A percentile compares a stretch with the other conserved stretches of the same genome.
Conservation (phyloP, 2,797 vertebrate genomes). For the Cryptoprocta ferox region DNA sequence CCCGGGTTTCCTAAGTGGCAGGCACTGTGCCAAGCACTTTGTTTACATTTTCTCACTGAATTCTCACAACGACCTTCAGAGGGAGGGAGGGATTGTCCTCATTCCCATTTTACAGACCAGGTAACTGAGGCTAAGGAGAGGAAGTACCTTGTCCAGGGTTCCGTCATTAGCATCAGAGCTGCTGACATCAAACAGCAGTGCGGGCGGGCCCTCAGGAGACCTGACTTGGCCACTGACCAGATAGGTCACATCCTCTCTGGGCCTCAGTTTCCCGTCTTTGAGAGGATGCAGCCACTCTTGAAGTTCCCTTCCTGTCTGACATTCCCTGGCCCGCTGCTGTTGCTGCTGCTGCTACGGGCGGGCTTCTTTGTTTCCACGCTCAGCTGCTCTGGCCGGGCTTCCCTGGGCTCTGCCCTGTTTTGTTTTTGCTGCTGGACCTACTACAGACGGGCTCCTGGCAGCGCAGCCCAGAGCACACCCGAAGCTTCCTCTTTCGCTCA, state of each 20-base stretch:
- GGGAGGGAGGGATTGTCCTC: neutral
- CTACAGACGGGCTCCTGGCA: slow-evolving; percentile 84
- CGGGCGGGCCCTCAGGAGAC: neutral
- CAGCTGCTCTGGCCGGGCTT: slow-evolving; percentile 81
- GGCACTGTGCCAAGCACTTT: neutral
- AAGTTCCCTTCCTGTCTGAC: neutral
- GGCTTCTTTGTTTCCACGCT: slow-evolving; percentile 64
- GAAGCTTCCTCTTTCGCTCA: slow-evolving; percentile 84
- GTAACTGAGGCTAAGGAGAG: neutral
- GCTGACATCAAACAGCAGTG: neutral
- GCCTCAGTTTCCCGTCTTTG: slow-evolving; percentile 38
- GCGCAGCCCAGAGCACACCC: slow-evolving; percentile 75
- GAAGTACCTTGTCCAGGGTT: neutral
- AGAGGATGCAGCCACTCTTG: neutral
- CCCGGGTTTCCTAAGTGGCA: neutral
- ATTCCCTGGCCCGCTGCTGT: neutral
- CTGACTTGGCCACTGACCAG: neutral
- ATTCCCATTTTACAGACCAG: slow-evolving; percentile 11
- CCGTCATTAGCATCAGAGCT: neutral
- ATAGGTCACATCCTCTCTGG: neutral
- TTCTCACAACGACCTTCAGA: neutral
- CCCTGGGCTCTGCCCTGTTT: slow-evolving; percentile 80
- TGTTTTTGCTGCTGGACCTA: slow-evolving; percentile 83
- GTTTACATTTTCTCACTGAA: neutral
- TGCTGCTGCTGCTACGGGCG: neutral